These are phyloP conservation scores for Semaprochilodus insignis DNA, from an alignment of 2,797 vertebrate species.

Conservation along the genomic window DNA sequence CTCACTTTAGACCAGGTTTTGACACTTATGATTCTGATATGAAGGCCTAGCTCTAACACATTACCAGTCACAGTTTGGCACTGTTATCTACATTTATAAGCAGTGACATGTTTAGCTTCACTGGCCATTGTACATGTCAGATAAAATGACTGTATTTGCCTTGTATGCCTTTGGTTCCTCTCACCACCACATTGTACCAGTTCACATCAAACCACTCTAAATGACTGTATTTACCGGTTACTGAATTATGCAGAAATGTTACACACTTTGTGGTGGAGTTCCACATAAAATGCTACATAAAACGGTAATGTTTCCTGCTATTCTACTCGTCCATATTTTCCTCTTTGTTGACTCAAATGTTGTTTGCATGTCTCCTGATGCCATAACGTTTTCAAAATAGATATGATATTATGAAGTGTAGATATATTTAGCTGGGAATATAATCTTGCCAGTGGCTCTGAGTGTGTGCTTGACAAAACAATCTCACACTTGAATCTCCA, in stretches of 20 bases:
- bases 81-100: too few species aligned
- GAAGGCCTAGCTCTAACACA: too few species aligned
- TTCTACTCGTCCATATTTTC: neutral
- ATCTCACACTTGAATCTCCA: neutral
- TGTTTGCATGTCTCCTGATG: constrained; percentile 27
- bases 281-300: too few species aligned
- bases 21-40: too few species aligned
- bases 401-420: constrained; percentile 20
- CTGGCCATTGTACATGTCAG: too few species aligned
- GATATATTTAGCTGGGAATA: constrained; percentile 23
- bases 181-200: too few species aligned
- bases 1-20: too few species aligned
- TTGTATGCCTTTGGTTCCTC: too few species aligned
- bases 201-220: too few species aligned
- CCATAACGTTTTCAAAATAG: constrained; percentile 28
- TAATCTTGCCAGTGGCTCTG: constrained; percentile 31
- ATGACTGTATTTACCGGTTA: neutral
- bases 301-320: neutral
- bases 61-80: too few species aligned
- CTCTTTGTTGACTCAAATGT: neutral
- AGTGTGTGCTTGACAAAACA: constrained; percentile 41
- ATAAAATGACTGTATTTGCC: too few species aligned
- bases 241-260: neutral
- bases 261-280: neutral
- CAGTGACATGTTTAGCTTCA: too few species aligned